A percentile compares a stretch with the other conserved stretches of the same genome.
These are phyloP conservation scores for Drosophila colorata DNA, from an alignment of 2,888 invertebrate species.

Conservation along the genomic window DNA sequence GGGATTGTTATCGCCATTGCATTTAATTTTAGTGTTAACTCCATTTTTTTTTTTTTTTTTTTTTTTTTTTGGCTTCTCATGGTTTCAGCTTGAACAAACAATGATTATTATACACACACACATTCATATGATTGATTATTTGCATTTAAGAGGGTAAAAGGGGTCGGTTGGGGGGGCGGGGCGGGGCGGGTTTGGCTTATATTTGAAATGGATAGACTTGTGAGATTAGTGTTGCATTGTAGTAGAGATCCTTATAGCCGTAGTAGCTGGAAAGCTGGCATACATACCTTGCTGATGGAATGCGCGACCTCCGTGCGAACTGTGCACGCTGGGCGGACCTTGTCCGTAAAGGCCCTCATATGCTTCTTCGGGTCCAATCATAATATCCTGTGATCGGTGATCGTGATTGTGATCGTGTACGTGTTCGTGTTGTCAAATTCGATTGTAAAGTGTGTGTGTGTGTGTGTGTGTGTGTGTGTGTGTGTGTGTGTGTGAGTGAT, in stretches of 20 bases:
- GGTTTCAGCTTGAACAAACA: slow-evolving; percentile 13
- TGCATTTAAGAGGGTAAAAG: slow-evolving; percentile 7
- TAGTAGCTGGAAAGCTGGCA: slow-evolving; percentile 40
- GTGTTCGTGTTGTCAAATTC: slow-evolving; percentile 35
- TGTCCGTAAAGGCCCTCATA: slow-evolving; percentile 97
- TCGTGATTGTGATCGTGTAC: slow-evolving; percentile 41
- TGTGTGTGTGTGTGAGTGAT: slow-evolving; percentile 37
- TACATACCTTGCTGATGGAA: slow-evolving; percentile 93
- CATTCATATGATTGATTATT: slow-evolving; percentile 21
- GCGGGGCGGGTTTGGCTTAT: slow-evolving; percentile 1
- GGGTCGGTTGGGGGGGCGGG: not conserved
- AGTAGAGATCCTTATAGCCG: slow-evolving; percentile 52
- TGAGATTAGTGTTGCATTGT: slow-evolving; percentile 37
- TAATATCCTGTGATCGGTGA: slow-evolving; percentile 85
- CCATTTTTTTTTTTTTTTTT: not conserved
- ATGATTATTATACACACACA: slow-evolving; percentile 20
- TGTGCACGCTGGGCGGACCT: slow-evolving; percentile 94
- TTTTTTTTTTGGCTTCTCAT: not conserved
- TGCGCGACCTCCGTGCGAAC: slow-evolving; percentile 91
- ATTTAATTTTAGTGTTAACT: not conserved
- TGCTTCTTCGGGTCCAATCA: slow-evolving; percentile 95
- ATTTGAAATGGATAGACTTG: slow-evolving; percentile 7
- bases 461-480: slow-evolving; percentile 35
- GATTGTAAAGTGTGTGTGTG: slow-evolving; percentile 31
- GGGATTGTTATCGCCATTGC: not conserved